Evolutionary conservation across 92 coral and sea anemone genomes (phyloP).

Genomic region (Blastomussa wellsi): DNA sequence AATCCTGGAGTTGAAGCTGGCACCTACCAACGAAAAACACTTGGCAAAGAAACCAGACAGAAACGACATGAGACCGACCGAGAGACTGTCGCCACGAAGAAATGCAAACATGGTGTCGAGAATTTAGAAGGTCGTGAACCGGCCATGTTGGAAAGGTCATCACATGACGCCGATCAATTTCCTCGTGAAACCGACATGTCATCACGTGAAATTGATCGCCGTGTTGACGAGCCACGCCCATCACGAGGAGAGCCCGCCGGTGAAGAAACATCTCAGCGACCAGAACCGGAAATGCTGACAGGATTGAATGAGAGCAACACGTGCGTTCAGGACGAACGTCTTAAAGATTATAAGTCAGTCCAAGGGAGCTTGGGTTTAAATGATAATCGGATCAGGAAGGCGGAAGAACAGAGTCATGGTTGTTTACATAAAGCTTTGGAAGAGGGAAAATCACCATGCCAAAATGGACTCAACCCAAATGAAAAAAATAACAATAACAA

Average conservation of each 20-base stretch:
- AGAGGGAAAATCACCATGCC: background rate
- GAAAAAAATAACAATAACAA: background rate
- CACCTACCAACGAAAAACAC: background rate
- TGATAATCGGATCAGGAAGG: slow-evolving; percentile 18
- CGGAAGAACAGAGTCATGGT: background rate
- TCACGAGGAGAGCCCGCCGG: background rate
- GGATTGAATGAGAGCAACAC: background rate
- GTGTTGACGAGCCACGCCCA: slow-evolving; percentile 22
- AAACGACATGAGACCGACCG: background rate
- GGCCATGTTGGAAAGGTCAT: slow-evolving; percentile 23
- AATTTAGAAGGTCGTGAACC: slow-evolving; percentile 26
- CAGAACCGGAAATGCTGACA: slow-evolving; percentile 36
- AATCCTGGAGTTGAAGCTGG: background rate
- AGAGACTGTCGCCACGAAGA: background rate
- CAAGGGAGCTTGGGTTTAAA: slow-evolving; percentile 20
- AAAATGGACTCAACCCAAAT: background rate
- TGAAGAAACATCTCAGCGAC: slow-evolving; percentile 23
- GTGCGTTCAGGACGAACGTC: background rate
- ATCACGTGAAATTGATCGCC: slow-evolving; percentile 32
- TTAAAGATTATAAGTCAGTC: slow-evolving; percentile 18
- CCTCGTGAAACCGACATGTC: slow-evolving; percentile 22
- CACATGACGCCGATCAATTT: slow-evolving; percentile 24
- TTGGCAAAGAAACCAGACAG: slow-evolving; percentile 14
- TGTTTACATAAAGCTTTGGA: slow-evolving; percentile 8
- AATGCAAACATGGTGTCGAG: background rate